These are phyloP conservation scores for Sinodicranocentrus sp. DNA, from an alignment of 2,888 invertebrate species.

Conservation along the genomic window DNA sequence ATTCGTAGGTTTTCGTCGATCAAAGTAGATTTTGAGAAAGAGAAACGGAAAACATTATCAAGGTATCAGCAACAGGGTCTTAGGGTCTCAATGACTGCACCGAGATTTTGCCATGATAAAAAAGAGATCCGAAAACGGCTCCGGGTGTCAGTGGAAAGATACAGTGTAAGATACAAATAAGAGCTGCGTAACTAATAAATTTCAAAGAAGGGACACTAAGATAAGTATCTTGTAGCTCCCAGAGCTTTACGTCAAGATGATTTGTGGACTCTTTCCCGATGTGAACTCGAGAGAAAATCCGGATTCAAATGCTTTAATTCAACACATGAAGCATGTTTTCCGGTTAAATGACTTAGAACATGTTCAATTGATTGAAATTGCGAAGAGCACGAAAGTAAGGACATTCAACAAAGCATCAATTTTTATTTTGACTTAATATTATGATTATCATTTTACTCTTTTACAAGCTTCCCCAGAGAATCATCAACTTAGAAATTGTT, in stretches of 20 bases:
- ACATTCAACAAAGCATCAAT: not conserved
- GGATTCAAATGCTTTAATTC: constrained; percentile 47
- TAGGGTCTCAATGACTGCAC: not conserved
- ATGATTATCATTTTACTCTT: not conserved
- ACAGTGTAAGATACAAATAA: constrained; percentile 51
- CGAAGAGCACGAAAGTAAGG: constrained; percentile 50
- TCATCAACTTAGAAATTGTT: constrained; percentile 65
- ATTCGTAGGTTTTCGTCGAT: constrained; percentile 63
- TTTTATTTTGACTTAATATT: not conserved
- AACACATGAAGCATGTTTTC: constrained; percentile 57
- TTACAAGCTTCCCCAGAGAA: constrained; percentile 49
- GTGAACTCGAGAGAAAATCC: constrained; percentile 56
- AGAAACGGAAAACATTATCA: constrained; percentile 52
- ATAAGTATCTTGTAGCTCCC: constrained; percentile 45
- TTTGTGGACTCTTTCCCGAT: constrained; percentile 55
- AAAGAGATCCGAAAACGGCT: constrained; percentile 31
- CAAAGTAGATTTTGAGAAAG: constrained; percentile 63
- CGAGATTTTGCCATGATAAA: constrained; percentile 41
- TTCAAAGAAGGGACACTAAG: no score
- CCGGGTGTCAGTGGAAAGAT: constrained; percentile 48
- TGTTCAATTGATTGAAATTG: constrained; percentile 43
- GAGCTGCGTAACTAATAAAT: not conserved
- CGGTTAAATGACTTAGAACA: constrained; percentile 46
- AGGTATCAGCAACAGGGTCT: constrained; percentile 50
- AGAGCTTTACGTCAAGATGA: constrained; percentile 65